Conservation (phyloP, 2,888 invertebrate genomes). For the Chrysopilus asiliformis region DNA sequence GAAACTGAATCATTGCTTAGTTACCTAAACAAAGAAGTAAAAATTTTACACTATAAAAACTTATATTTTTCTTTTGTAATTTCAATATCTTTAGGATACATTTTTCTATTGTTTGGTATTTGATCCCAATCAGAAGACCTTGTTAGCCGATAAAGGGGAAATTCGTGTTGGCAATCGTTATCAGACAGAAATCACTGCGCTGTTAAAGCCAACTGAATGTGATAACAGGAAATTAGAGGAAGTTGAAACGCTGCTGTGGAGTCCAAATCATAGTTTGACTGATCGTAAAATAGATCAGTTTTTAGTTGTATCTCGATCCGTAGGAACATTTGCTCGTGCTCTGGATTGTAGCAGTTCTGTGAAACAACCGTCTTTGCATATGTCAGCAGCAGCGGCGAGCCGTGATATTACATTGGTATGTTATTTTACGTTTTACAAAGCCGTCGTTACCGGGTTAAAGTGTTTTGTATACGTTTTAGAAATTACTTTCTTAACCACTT, state of each 20-base stretch:
- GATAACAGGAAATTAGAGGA: constrained; percentile 54
- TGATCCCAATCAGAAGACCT: constrained; percentile 97
- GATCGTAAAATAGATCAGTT: constrained; percentile 99
- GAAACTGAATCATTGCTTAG: constrained; percentile 95
- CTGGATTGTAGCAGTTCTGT: constrained; percentile 97
- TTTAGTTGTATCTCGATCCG: constrained; percentile 83
- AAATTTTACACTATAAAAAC: too few species aligned
- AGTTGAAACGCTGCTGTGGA: constrained; percentile 88
- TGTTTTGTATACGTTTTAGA: constrained; percentile 5
- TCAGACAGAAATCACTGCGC: constrained; percentile 84
- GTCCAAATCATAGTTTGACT: constrained; percentile 77
- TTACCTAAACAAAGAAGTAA: constrained; percentile 92
- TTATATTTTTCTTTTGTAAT: too few species aligned
- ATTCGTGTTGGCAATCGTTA: constrained; percentile 86
- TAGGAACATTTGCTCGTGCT: constrained; percentile 97
- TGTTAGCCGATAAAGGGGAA: constrained; percentile 97
- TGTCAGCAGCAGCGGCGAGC: constrained; percentile 98
- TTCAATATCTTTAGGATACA: constrained; percentile 66
- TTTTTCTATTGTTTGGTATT: constrained; percentile 99
- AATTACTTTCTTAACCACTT: constrained; percentile 7
- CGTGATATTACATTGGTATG: constrained; percentile 88
- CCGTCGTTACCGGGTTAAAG: too few species aligned
- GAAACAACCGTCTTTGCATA: constrained; percentile 95
- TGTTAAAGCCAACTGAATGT: constrained; percentile 58
- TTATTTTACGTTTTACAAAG: constrained; percentile 10